phyloP scores from a whole-genome alignment of 2,888 invertebrate species.

The Atherix ibis region DNA sequence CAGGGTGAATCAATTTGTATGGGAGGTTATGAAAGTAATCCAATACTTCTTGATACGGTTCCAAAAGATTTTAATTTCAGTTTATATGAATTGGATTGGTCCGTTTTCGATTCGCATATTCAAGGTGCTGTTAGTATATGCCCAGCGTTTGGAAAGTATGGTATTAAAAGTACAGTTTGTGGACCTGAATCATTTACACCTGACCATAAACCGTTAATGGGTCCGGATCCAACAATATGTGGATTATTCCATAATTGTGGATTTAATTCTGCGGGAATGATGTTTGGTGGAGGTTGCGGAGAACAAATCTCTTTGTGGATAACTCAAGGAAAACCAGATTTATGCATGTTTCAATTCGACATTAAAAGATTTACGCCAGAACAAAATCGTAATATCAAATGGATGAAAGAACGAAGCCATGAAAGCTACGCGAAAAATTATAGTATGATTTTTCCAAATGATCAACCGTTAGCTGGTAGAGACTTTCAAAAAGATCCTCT shows the following conservation, averaged over 20 bases:
- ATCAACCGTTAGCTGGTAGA: conserved; percentile 67
- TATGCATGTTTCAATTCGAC: conserved; percentile 77
- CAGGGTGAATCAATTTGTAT: conserved; percentile 70
- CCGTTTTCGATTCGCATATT: conserved; percentile 63
- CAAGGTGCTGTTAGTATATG: conserved; percentile 54
- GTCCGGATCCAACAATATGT: conserved; percentile 47
- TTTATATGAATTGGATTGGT: conserved; percentile 77
- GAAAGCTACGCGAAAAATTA: conserved; percentile 85
- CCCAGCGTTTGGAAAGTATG: conserved; percentile 55
- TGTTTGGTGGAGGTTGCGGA: conserved; percentile 76
- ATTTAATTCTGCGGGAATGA: conserved; percentile 84
- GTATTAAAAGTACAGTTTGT: conserved; percentile 74
- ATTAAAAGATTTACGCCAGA: conserved; percentile 65
- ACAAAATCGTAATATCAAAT: conserved; percentile 51
- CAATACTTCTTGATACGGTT: conserved; percentile 61
- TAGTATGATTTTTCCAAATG: conserved; percentile 63
- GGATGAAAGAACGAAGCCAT: conserved; percentile 70
- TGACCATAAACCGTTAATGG: conserved; percentile 77
- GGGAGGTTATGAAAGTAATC: conserved; percentile 80
- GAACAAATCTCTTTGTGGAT: conserved; percentile 79
- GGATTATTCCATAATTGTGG: conserved; percentile 78
- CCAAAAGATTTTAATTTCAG: conserved; percentile 66
- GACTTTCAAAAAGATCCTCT: conserved; percentile 52
- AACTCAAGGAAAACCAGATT: conserved; percentile 59
- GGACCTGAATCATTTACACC: conserved; percentile 88